phyloP scores from a whole-genome alignment of 2,113 vertebrate genomes.

The Pogonocichla stellata region DNA sequence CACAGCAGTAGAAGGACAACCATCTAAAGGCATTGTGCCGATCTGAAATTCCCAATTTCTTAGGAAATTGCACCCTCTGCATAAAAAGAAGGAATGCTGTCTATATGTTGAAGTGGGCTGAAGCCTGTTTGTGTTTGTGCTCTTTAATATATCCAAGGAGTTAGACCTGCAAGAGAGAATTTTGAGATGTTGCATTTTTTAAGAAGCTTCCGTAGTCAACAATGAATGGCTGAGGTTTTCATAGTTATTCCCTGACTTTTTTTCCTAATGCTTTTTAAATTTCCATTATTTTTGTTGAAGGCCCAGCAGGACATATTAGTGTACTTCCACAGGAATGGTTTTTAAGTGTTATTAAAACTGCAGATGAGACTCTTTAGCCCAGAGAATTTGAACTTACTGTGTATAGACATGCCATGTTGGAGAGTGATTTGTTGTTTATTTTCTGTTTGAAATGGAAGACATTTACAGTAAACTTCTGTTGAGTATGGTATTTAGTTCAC shows the following conservation, averaged over 20 bases:
- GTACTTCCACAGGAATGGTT: neutral
- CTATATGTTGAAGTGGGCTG: neutral
- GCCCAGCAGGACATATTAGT: neutral
- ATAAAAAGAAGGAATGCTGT: neutral
- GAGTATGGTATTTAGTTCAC: neutral
- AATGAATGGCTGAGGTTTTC: neutral
- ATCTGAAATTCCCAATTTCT: neutral
- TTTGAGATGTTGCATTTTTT: neutral
- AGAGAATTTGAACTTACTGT: neutral
- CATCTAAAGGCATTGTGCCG: neutral
- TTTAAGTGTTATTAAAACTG: neutral
- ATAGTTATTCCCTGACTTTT: neutral
- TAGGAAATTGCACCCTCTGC: neutral
- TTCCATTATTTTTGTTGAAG: neutral
- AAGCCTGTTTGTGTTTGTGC: neutral
- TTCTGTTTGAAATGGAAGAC: conserved; percentile 11
- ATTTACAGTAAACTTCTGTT: conserved; percentile 14
- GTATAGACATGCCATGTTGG: neutral
- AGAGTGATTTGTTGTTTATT: neutral
- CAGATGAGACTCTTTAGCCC: neutral
- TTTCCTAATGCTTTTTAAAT: neutral
- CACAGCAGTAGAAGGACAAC: neutral
- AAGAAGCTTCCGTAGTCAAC: neutral
- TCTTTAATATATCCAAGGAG: neutral
- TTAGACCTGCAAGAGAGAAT: neutral